phyloP scores from a whole-genome alignment of 2,888 invertebrate genomes.

The Cheilosia vernalis region DNA sequence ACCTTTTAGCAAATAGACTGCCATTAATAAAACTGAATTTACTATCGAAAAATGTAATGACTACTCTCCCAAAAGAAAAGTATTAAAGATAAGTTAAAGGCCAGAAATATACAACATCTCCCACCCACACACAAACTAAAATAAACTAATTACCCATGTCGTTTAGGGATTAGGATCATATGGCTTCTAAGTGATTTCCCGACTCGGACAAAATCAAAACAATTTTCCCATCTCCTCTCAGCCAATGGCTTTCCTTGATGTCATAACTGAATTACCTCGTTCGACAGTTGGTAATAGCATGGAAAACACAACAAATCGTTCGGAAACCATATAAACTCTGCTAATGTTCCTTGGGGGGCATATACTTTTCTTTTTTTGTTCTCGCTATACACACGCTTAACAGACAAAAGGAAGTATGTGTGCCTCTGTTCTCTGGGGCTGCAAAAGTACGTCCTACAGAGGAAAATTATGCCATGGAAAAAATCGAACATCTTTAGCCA shows the following conservation, averaged over 20 bases:
- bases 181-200: slow-evolving; percentile 69
- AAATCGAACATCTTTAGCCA: slow-evolving; percentile 72
- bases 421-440: not conserved
- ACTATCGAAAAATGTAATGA: too few species aligned
- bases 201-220: slow-evolving; percentile 71
- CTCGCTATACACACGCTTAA: not conserved
- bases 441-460: not conserved
- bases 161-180: slow-evolving; percentile 40
- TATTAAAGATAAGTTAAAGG: slow-evolving; percentile 4
- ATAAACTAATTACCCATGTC: slow-evolving; percentile 58
- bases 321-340: slow-evolving; percentile 72
- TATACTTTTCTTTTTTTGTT: slow-evolving; percentile 1
- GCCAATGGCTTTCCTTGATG: slow-evolving; percentile 61
- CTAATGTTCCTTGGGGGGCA: slow-evolving; percentile 54
- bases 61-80: too few species aligned
- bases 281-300: slow-evolving; percentile 72
- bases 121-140: not conserved
- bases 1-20: too few species aligned
- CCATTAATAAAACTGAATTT: too few species aligned
- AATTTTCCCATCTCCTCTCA: slow-evolving; percentile 55
- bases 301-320: slow-evolving; percentile 70
- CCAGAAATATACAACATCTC: not conserved
- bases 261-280: slow-evolving; percentile 75
- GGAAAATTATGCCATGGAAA: slow-evolving; percentile 59
- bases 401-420: slow-evolving; percentile 46